Evolutionary conservation across 2,888 invertebrate species (phyloP), one percentile per base, ranked within the genome.

Genomic region (Copidosoma aretas): DNA sequence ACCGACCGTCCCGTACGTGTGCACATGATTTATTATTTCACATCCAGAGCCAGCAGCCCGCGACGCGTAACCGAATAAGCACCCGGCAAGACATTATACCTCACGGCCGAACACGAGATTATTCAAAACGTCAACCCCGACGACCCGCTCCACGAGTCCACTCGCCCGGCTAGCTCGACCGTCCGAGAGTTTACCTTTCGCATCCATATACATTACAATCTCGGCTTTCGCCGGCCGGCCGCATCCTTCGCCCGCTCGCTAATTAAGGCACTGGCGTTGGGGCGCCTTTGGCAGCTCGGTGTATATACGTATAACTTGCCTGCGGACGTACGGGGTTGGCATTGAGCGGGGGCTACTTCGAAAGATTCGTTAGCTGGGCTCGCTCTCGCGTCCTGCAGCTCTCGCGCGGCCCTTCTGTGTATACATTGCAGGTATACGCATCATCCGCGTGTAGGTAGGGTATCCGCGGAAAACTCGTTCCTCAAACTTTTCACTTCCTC

Each of bases 321-420:
- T 8, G 3, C 32, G 32, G 32, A 32, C 32, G n/a, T n/a, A n/a
- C n/a, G n/a, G n/a, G n/a, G n/a, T 32, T 8, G 32, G 32, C 32
- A 22, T 21, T 32, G n/a, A 39, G 21, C 43, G 41, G 57, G 43
- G 68, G 61, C 64, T 64, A 68, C 60, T 68, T 68, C 57, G 65
- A 61, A 65, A 69, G 69, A 69, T 69, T 69, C 69, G 65, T 69
- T 69, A 69, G 68, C 60, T 25, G 60, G 64, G 69, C 61, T 69
- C 65, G 64, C 69, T 65, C 65, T n/a, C n/a, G n/a, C 69, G 60
- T 64, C 57, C 8, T 32, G 8, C 8, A 32, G n/a, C 62, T 43
- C 22, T 49, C 53, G 43, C 41, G 32, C 53, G 52, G 52, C 51
- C 54, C 14, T 57, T 19, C 8, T 51, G 10, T n/a, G n/a, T n/a